Percentiles rank a stretch among this genome's conserved stretches.
Evolutionary conservation across 2,888 invertebrate species (phyloP).

Genomic region (Malthinus seriepunctatus): DNA sequence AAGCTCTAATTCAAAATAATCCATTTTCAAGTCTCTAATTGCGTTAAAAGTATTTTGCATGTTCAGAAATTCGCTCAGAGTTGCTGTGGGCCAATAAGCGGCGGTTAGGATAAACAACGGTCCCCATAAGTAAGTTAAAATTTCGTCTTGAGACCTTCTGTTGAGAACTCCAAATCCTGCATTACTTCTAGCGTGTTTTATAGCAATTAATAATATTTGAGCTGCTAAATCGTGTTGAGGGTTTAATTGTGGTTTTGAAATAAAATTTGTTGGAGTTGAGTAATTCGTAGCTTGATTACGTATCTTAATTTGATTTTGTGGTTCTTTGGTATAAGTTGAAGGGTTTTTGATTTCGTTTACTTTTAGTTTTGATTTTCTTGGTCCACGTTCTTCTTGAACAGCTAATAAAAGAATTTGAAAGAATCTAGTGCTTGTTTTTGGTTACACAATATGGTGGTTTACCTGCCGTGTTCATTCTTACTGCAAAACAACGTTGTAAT

Average conservation of each 20-base stretch:
- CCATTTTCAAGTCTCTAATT: slow-evolving; percentile 40
- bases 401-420: slow-evolving; percentile 56
- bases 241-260: slow-evolving; percentile 27
- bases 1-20: slow-evolving; percentile 40
- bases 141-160: slow-evolving; percentile 58
- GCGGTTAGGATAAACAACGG: slow-evolving; percentile 62
- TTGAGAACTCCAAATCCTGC: slow-evolving; percentile 58
- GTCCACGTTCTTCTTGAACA: slow-evolving; percentile 84
- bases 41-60: slow-evolving; percentile 37
- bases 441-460: slow-evolving; percentile 28
- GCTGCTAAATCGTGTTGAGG: slow-evolving; percentile 61
- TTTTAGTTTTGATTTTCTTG: slow-evolving; percentile 59
- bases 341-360: slow-evolving; percentile 29
- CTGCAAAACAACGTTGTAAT: slow-evolving; percentile 74
- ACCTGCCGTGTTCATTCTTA: slow-evolving; percentile 80
- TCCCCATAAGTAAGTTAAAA: slow-evolving; percentile 63
- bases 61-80: slow-evolving; percentile 48
- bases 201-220: slow-evolving; percentile 62
- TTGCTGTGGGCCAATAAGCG: slow-evolving; percentile 61
- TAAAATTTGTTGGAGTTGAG: slow-evolving; percentile 13
- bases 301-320: slow-evolving; percentile 2
- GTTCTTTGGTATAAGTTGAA: slow-evolving; percentile 8
- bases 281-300: not conserved
- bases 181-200: slow-evolving; percentile 62
- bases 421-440: not conserved